phyloP scores from a whole-genome alignment of 2,888 invertebrate genomes.

The Ichneumoninae sp. region DNA sequence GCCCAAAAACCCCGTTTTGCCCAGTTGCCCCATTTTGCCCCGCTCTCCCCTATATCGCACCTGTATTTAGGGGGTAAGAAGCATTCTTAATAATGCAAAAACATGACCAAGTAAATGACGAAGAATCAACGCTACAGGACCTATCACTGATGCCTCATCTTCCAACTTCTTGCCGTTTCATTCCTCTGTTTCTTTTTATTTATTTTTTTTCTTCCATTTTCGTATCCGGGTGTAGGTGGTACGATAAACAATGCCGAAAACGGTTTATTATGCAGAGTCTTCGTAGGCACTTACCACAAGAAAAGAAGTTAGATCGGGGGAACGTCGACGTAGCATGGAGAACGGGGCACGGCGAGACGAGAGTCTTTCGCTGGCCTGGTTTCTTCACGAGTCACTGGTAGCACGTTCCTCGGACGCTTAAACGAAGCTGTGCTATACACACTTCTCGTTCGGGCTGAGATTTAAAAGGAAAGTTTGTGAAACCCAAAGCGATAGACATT shows the following conservation, averaged over 20 bases:
- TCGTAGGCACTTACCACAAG: constrained; percentile 35
- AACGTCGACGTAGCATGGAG: constrained; percentile 7
- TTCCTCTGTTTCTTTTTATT: neutral
- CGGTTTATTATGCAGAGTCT: constrained; percentile 51
- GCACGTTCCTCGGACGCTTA: constrained; percentile 11
- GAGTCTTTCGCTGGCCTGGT: constrained; percentile 31
- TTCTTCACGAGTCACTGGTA: constrained; percentile 22
- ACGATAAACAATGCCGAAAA: constrained; percentile 51
- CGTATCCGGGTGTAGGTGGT: constrained; percentile 12
- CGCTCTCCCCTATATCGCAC: too few relatives aligned
- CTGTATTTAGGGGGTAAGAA: neutral
- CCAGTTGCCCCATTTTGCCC: too few relatives aligned
- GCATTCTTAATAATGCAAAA: neutral
- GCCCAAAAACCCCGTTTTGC: too few relatives aligned
- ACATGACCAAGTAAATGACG: neutral
- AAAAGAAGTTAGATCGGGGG: constrained; percentile 14
- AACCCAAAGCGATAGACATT: constrained; percentile 42
- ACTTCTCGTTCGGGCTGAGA: constrained; percentile 21
- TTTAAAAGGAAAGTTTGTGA: constrained; percentile 48
- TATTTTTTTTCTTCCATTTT: constrained; percentile 18
- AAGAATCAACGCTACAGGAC: neutral
- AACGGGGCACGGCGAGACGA: constrained; percentile 14
- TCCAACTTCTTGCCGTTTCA: constrained; percentile 4
- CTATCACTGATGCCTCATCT: neutral
- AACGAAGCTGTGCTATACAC: constrained; percentile 23